A percentile compares a stretch with the other conserved stretches of the same genome.
Conservation (phyloP, 2,113 vertebrate species). For the Neomonachus schauinslandi region DNA sequence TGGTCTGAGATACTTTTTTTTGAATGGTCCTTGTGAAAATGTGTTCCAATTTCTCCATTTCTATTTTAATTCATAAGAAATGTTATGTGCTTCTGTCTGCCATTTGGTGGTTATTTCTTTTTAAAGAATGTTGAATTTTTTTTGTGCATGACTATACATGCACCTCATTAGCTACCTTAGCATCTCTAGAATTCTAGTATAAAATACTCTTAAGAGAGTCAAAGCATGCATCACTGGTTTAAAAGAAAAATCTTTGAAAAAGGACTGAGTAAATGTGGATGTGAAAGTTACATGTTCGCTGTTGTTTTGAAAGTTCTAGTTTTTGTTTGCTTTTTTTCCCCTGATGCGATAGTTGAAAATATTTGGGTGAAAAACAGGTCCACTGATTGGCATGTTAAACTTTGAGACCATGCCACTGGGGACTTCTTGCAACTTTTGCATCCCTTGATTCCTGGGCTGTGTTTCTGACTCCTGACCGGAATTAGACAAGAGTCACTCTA, state of each 20-base stretch:
- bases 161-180: background rate
- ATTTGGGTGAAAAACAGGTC: background rate
- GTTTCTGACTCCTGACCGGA: background rate
- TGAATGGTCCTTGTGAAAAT: background rate
- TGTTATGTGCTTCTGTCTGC: background rate
- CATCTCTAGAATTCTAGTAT: background rate
- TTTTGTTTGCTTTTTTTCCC: background rate
- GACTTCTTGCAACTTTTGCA: background rate
- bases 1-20: background rate
- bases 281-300: constrained; percentile 5
- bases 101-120: background rate
- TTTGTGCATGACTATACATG: background rate
- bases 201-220: constrained; percentile 12
- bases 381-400: background rate
- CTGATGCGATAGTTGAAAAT: background rate
- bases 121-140: background rate
- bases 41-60: background rate
- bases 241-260: background rate
- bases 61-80: background rate
- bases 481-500: background rate
- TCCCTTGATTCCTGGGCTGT: background rate
- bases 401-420: background rate
- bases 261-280: background rate
- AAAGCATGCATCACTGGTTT: background rate
- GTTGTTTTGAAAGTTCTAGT: background rate